Conservation (phyloP, 2,797 vertebrate species). For the Hypotaenidia okinawae region DNA sequence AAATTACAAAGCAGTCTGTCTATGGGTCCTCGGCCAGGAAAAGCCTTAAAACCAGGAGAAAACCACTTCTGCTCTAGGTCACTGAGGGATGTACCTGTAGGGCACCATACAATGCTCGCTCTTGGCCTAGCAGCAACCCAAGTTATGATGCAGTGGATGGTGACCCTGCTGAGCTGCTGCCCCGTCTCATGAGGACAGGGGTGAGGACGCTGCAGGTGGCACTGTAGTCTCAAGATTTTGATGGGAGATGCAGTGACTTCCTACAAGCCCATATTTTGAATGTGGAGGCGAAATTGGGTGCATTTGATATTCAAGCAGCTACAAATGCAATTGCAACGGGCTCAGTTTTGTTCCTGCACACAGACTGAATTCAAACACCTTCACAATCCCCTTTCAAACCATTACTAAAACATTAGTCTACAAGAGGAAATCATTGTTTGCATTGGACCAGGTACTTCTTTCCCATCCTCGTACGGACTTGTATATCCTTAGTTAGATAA, state of each 20-base stretch:
- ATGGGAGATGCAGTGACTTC: neutral
- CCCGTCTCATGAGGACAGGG: neutral
- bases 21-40: neutral
- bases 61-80: neutral
- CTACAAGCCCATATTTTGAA: neutral
- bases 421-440: conserved; percentile 25
- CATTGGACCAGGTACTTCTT: neutral
- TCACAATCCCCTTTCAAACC: neutral
- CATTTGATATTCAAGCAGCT: neutral
- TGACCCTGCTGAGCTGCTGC: neutral
- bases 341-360: neutral
- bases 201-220: neutral
- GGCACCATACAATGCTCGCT: fast-evolving
- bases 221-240: neutral
- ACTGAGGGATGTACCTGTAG: neutral
- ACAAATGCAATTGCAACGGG: neutral
- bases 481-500: conserved; percentile 1
- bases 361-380: neutral
- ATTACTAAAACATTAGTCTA: neutral
- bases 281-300: neutral
- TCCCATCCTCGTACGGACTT: neutral
- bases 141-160: fast-evolving
- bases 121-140: neutral
- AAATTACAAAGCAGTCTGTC: neutral
- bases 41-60: neutral